phyloP scores from a whole-genome alignment of 2,888 invertebrate species.

The Cryptocephalus moraei region DNA sequence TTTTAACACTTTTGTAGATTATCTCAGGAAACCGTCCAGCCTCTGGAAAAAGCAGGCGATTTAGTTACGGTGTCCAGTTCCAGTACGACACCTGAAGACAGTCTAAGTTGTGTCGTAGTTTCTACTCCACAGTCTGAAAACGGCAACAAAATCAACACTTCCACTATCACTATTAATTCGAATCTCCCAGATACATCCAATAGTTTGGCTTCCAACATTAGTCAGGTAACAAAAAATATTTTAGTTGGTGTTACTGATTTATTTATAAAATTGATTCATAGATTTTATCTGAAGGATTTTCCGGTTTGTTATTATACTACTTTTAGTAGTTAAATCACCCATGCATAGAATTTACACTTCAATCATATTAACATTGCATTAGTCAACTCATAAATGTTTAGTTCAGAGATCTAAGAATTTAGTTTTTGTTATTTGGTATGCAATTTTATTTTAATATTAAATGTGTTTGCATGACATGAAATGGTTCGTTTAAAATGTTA shows the following conservation, averaged over 20 bases:
- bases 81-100: constrained; percentile 9
- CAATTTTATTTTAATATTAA: no score
- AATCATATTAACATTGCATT: no score
- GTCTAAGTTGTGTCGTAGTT: constrained; percentile 29
- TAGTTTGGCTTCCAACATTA: constrained; percentile 63
- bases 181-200: constrained; percentile 54
- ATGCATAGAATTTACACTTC: no score
- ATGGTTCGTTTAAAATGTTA: no score
- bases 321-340: no score
- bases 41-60: constrained; percentile 16
- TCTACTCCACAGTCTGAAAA: constrained; percentile 29
- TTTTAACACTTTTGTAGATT: no score
- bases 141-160: constrained; percentile 37
- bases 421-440: no score
- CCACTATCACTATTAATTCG: constrained; percentile 43
- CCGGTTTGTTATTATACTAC: no score
- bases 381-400: no score
- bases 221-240: constrained; percentile 42
- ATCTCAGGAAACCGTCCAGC: constrained; percentile 1
- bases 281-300: no score
- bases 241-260: not conserved
- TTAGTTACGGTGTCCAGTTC: constrained; percentile 22
- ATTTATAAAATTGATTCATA: not conserved
- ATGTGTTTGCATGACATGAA: no score
- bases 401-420: no score